These are phyloP conservation scores for Enteromius treurensis DNA, from an alignment of 2,797 vertebrate genomes.

Conservation along the genomic window DNA sequence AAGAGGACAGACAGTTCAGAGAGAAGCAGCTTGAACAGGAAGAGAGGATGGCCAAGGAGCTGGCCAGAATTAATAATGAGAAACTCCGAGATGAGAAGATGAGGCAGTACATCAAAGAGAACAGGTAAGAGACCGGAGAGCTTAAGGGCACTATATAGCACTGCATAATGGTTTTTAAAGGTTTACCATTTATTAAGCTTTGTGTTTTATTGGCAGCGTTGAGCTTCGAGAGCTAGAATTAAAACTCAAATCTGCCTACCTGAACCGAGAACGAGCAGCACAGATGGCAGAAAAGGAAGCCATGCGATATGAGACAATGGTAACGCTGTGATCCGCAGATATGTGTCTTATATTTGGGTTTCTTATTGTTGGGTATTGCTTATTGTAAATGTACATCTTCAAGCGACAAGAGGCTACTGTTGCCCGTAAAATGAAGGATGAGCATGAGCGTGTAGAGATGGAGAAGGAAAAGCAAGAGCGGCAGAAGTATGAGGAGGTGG, in stretches of 20 bases:
- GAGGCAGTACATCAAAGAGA: constrained; percentile 86
- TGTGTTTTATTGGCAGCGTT: constrained; percentile 71
- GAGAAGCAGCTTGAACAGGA: constrained; percentile 81
- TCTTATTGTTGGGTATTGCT: neutral
- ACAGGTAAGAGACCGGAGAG: constrained; percentile 79
- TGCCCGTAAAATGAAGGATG: constrained; percentile 77
- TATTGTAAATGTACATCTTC: constrained; percentile 7
- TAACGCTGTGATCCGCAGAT: constrained; percentile 68
- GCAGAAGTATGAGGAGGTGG: constrained; percentile 73
- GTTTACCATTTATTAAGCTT: neutral
- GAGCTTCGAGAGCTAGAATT: constrained; percentile 90
- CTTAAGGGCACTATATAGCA: constrained; percentile 13
- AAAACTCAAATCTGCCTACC: constrained; percentile 87
- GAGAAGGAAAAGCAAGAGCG: constrained; percentile 78
- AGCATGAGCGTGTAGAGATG: constrained; percentile 67
- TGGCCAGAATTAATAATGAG: constrained; percentile 80
- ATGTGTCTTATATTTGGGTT: neutral
- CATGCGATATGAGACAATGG: constrained; percentile 81
- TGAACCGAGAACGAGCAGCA: constrained; percentile 88
- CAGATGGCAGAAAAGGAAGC: constrained; percentile 90
- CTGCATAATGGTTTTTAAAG: neutral
- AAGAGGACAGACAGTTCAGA: constrained; percentile 74
- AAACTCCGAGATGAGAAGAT: constrained; percentile 85
- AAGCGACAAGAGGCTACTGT: constrained; percentile 85
- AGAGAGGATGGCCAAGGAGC: constrained; percentile 83